A percentile compares a stretch with the other conserved stretches of the same genome.
phyloP scores from a whole-genome alignment of 2,888 invertebrate species.

The Lochmaea capreae region DNA sequence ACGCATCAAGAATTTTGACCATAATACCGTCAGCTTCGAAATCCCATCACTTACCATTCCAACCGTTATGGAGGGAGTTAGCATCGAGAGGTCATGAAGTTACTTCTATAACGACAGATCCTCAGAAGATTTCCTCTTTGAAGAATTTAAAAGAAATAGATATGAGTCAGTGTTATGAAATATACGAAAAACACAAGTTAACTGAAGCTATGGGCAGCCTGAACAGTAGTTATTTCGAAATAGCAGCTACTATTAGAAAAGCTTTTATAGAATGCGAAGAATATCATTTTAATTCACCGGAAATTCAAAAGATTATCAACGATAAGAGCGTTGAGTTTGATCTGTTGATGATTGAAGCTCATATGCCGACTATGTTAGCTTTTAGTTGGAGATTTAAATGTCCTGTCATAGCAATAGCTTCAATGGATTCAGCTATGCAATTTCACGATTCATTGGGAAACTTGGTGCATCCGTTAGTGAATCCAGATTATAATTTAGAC shows the following conservation, averaged over 20 bases:
- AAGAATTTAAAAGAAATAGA: slow-evolving; percentile 64
- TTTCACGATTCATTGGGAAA: slow-evolving; percentile 58
- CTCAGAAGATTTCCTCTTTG: slow-evolving; percentile 60
- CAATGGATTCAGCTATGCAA: slow-evolving; percentile 54
- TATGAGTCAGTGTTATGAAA: slow-evolving; percentile 58
- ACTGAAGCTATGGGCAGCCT: slow-evolving; percentile 41
- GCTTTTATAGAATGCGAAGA: slow-evolving; percentile 43
- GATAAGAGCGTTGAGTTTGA: slow-evolving; percentile 57
- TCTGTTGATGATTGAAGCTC: slow-evolving; percentile 58
- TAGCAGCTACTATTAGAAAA: slow-evolving; percentile 37
- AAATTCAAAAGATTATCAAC: slow-evolving; percentile 57
- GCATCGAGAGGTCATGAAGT: slow-evolving; percentile 67
- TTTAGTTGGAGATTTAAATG: slow-evolving; percentile 58
- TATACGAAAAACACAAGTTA: slow-evolving; percentile 44
- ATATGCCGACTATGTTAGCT: slow-evolving; percentile 52
- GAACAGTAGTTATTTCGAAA: slow-evolving; percentile 41
- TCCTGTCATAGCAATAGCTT: slow-evolving; percentile 59
- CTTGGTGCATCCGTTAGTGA: slow-evolving; percentile 58
- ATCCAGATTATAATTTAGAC: slow-evolving; percentile 56
- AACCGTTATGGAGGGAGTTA: slow-evolving; percentile 64
- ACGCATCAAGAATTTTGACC: slow-evolving; percentile 49
- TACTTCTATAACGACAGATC: slow-evolving; percentile 64
- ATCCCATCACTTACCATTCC: slow-evolving; percentile 67
- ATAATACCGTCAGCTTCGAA: slow-evolving; percentile 51
- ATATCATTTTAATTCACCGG: slow-evolving; percentile 48